These are phyloP conservation scores for Drosophila rufa DNA, from an alignment of 1,140 invertebrate species.

Conservation along the genomic window DNA sequence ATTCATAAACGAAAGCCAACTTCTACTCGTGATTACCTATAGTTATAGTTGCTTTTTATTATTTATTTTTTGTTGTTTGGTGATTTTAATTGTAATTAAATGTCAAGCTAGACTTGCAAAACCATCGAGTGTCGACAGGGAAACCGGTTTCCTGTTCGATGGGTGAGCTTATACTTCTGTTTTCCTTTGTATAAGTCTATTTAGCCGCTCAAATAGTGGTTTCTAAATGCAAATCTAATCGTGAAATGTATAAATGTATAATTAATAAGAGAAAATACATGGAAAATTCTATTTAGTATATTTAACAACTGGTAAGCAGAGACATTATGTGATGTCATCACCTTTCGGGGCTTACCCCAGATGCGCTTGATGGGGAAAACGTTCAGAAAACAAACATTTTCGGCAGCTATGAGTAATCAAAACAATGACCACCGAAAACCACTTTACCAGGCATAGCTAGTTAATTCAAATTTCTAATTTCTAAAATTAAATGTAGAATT, in stretches of 20 bases:
- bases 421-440: conserved; percentile 13
- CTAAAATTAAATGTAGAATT: background rate
- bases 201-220: conserved; percentile 66
- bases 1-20: conserved; percentile 26
- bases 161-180: conserved; percentile 24
- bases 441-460: conserved; percentile 6
- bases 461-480: background rate
- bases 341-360: conserved; percentile 47
- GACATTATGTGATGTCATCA: conserved; percentile 45
- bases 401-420: conserved; percentile 43
- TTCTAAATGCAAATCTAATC: conserved; percentile 67
- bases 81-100: conserved; percentile 52
- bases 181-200: conserved; percentile 47
- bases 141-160: conserved; percentile 66
- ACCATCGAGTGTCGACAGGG: conserved; percentile 36
- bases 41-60: conserved; percentile 27
- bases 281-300: conserved; percentile 42
- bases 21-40: conserved; percentile 24
- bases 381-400: conserved; percentile 19
- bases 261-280: conserved; percentile 28
- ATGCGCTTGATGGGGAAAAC: conserved; percentile 20
- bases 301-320: conserved; percentile 19
- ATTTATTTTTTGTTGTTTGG: conserved; percentile 39
- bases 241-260: conserved; percentile 27
- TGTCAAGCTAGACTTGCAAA: conserved; percentile 67